A percentile compares a stretch with the other conserved stretches of the same genome.
These are phyloP conservation scores for Acropternis orthonyx DNA, from an alignment of 2,797 vertebrate species.

Conservation along the genomic window DNA sequence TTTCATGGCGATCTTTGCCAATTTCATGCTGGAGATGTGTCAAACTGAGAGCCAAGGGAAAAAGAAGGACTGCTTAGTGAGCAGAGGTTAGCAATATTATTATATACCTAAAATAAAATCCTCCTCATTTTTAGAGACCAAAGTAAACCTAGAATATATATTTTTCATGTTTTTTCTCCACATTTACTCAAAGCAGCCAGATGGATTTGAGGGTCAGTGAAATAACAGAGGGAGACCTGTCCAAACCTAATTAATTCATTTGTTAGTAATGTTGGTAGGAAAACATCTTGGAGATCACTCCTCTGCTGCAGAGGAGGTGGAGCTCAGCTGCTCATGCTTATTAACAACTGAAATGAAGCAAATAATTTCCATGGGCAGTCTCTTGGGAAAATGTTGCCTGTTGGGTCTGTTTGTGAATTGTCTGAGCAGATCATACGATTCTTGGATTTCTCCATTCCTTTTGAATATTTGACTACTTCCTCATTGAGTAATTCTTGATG, in stretches of 20 bases:
- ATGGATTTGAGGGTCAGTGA: not conserved
- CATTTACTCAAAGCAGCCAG: constrained; percentile 7
- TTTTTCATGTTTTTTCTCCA: constrained; percentile 29
- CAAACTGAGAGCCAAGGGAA: not conserved
- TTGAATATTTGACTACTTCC: not conserved
- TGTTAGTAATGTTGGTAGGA: not conserved
- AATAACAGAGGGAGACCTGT: not conserved
- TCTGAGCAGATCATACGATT: not conserved
- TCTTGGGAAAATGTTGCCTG: not conserved
- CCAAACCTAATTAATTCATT: not conserved
- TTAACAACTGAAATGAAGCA: constrained; percentile 50
- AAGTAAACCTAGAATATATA: constrained; percentile 8
- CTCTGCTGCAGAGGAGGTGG: not conserved
- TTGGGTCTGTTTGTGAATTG: not conserved
- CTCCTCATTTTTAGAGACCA: constrained; percentile 28
- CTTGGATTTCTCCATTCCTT: not conserved
- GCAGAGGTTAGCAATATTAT: constrained; percentile 4
- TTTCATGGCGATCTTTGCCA: constrained; percentile 41
- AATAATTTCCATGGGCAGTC: constrained; percentile 21
- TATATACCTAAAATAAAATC: constrained; percentile 30
- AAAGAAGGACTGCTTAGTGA: constrained; percentile 26
- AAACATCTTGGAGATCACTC: constrained; percentile 7
- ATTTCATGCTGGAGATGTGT: constrained; percentile 47
- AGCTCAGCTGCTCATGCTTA: constrained; percentile 40
- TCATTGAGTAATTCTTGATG: not conserved